phyloP scores from a whole-genome alignment of 2,797 vertebrate species.

The Chanos chanos region DNA sequence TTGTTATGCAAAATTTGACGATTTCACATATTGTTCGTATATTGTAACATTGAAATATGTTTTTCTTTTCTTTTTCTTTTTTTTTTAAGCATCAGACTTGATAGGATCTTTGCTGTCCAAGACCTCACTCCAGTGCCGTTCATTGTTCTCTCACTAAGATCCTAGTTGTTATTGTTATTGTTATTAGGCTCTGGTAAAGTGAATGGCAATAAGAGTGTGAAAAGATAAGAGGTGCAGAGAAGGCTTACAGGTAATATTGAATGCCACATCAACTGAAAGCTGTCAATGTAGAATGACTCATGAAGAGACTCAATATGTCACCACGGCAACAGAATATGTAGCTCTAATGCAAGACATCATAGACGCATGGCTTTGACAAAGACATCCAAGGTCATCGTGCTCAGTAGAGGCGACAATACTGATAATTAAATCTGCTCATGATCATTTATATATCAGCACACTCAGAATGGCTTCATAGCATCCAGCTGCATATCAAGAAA shows the following conservation, averaged over 20 bases:
- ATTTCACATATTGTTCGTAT: too few species aligned
- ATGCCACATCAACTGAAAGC: constrained; percentile 1
- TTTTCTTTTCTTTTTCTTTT: background rate
- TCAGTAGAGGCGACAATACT: constrained; percentile 14
- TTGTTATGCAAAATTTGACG: too few species aligned
- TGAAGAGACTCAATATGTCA: constrained; percentile 9
- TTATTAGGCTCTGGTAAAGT: background rate
- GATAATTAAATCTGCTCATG: constrained; percentile 25
- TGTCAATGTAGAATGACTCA: constrained; percentile 9
- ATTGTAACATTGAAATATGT: too few species aligned
- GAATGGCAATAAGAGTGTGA: background rate
- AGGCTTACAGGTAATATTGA: constrained; percentile 4
- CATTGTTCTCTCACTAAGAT: background rate
- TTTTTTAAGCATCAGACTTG: background rate
- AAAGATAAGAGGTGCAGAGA: constrained; percentile 12
- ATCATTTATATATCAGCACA: constrained; percentile 3
- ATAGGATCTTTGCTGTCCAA: background rate
- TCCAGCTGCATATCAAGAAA: background rate
- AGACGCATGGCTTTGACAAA: constrained; percentile 10
- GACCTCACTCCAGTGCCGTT: background rate
- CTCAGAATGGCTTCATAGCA: constrained; percentile 1
- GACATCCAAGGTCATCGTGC: constrained; percentile 34
- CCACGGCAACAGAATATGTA: constrained; percentile 21
- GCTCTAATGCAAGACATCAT: background rate
- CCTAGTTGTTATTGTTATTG: background rate